Evolutionary conservation across 1,140 invertebrate genomes (phyloP).

Genomic region (Lepidurus arcticus): DNA sequence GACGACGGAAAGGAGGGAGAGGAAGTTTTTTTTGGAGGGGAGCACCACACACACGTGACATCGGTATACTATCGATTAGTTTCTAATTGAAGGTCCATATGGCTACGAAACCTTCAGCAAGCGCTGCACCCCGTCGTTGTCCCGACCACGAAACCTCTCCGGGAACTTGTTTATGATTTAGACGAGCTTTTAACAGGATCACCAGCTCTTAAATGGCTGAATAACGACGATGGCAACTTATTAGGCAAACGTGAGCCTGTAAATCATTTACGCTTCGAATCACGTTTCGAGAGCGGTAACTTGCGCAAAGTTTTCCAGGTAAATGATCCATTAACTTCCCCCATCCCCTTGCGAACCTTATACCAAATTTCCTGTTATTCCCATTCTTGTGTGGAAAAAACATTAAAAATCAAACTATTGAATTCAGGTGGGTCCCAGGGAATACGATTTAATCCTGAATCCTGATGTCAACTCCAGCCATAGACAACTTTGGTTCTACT

Average conservation of each 20-base stretch:
- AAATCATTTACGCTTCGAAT: conserved; percentile 68
- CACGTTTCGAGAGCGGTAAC: conserved; percentile 86
- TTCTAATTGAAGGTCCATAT: conserved; percentile 46
- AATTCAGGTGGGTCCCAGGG: conserved; percentile 58
- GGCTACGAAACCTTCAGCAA: conserved; percentile 55
- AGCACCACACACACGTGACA: conserved; percentile 49
- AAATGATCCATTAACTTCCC: conserved; percentile 31
- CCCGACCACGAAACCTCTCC: conserved; percentile 43
- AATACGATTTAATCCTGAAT: conserved; percentile 80
- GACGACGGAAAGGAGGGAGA: conserved; percentile 51
- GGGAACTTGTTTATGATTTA: conserved; percentile 67
- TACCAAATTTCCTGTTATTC: neutral
- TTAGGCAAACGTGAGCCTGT: conserved; percentile 48
- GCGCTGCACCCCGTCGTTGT: conserved; percentile 52
- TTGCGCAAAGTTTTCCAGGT: conserved; percentile 80
- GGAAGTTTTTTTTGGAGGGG: conserved; percentile 55
- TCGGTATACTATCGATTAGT: conserved; percentile 28
- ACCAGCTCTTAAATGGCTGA: conserved; percentile 41
- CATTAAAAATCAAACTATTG: too few species aligned
- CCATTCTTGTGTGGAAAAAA: conserved; percentile 28
- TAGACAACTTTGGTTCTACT: conserved; percentile 90
- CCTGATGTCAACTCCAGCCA: conserved; percentile 76
- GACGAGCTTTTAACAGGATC: conserved; percentile 49
- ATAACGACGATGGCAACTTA: conserved; percentile 58
- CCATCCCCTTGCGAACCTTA: too few species aligned